These are phyloP conservation scores for Nemoura dubitans DNA, from an alignment of 2,888 invertebrate species.

Conservation along the genomic window DNA sequence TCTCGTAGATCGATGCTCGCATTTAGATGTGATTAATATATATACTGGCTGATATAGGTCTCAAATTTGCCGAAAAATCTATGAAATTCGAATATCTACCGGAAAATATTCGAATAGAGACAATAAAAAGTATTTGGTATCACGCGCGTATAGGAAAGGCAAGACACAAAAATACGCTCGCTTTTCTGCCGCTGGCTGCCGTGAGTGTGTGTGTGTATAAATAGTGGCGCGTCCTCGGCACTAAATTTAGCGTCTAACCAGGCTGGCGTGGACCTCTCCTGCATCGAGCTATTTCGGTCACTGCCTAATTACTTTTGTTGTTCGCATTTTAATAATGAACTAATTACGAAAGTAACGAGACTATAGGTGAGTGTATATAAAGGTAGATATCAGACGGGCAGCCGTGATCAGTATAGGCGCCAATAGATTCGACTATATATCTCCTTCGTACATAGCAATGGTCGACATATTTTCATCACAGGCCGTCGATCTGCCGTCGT, in stretches of 20 bases:
- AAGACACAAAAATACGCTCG: not conserved
- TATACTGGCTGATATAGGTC: too few relatives aligned
- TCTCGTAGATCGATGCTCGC: too few relatives aligned
- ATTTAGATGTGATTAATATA: too few relatives aligned
- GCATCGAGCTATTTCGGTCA: not conserved
- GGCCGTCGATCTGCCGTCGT: too few relatives aligned
- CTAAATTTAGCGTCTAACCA: not conserved
- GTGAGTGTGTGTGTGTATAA: not conserved
- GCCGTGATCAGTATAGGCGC: not conserved
- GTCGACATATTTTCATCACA: too few relatives aligned
- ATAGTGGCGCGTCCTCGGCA: not conserved
- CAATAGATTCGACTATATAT: not conserved
- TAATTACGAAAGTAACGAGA: not conserved
- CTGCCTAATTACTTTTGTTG: not conserved
- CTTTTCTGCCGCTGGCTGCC: slow-evolving; percentile 1
- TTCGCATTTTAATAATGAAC: slow-evolving; percentile 12
- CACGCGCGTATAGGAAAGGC: not conserved
- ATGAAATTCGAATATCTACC: too few relatives aligned
- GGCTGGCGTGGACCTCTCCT: not conserved
- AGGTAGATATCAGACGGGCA: not conserved
- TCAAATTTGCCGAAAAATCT: too few relatives aligned
- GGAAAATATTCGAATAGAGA: too few relatives aligned
- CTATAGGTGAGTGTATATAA: not conserved
- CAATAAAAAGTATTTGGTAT: not conserved
- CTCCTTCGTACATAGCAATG: too few relatives aligned